Evolutionary conservation across 2,888 invertebrate species (phyloP).

Genomic region (Ormyrus nitidulus): DNA sequence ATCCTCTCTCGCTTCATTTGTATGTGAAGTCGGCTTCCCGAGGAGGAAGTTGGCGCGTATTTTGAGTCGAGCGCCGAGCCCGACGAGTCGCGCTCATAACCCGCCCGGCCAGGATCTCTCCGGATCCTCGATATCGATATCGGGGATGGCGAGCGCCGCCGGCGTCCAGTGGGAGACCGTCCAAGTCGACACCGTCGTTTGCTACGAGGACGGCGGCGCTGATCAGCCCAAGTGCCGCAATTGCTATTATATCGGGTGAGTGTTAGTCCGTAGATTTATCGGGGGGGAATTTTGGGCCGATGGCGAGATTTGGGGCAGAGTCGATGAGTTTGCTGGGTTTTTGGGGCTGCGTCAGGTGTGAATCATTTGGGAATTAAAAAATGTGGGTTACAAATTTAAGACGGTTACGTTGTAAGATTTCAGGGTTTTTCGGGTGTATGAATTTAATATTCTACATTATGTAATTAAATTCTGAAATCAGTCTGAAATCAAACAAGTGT

Average conservation of each 20-base stretch:
- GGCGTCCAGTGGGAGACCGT: constrained; percentile 28
- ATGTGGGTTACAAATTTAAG: too few relatives aligned
- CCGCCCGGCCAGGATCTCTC: too few relatives aligned
- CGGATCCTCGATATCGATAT: not conserved
- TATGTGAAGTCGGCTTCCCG: constrained; percentile 15
- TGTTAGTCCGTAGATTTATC: not conserved
- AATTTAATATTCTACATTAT: too few relatives aligned
- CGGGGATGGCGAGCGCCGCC: not conserved
- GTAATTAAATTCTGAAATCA: too few relatives aligned
- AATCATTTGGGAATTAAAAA: too few relatives aligned
- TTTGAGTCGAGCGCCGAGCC: constrained; percentile 11
- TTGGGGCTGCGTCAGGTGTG: too few relatives aligned
- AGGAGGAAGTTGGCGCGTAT: constrained; percentile 17
- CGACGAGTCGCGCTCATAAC: not conserved
- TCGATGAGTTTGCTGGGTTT: too few relatives aligned
- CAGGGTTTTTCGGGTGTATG: too few relatives aligned
- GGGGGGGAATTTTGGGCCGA: too few relatives aligned
- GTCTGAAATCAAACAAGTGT: too few relatives aligned
- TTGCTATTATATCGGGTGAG: constrained; percentile 50
- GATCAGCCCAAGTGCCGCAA: constrained; percentile 18
- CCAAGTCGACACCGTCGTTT: constrained; percentile 27
- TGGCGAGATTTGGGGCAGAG: too few relatives aligned
- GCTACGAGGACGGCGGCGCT: constrained; percentile 29
- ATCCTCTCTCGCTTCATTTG: constrained; percentile 3
- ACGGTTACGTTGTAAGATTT: too few relatives aligned